These are phyloP conservation scores for Andrena minutula DNA, from an alignment of 2,888 invertebrate genomes.

Conservation along the genomic window DNA sequence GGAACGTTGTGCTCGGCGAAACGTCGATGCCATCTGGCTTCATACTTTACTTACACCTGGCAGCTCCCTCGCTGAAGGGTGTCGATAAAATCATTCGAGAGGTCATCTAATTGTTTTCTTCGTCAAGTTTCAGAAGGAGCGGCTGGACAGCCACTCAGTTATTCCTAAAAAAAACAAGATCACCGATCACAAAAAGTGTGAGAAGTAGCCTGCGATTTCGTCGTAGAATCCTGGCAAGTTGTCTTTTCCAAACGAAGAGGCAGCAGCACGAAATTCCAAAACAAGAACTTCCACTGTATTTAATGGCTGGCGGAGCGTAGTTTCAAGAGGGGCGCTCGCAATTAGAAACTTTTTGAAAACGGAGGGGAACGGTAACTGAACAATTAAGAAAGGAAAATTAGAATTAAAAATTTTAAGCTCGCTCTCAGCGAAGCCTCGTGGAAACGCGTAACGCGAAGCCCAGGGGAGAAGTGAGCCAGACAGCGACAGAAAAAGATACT, in stretches of 20 bases:
- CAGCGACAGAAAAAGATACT: slow-evolving; percentile 18
- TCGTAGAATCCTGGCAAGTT: not conserved
- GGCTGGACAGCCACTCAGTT: slow-evolving; percentile 34
- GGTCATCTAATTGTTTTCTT: slow-evolving; percentile 71
- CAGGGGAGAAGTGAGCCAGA: not conserved
- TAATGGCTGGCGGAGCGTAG: slow-evolving; percentile 6
- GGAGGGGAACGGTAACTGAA: slow-evolving; percentile 9
- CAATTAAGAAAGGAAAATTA: slow-evolving; percentile 39
- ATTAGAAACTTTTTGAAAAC: slow-evolving; percentile 52
- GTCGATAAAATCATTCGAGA: slow-evolving; percentile 68
- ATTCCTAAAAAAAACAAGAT: not conserved
- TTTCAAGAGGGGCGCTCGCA: slow-evolving; percentile 46
- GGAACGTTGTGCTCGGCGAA: slow-evolving; percentile 21
- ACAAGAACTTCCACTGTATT: slow-evolving; percentile 14
- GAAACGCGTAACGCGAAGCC: slow-evolving; percentile 6
- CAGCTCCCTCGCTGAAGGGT: slow-evolving; percentile 33
- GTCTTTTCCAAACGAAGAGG: not conserved
- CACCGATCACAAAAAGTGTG: not conserved
- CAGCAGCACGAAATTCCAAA: slow-evolving; percentile 12
- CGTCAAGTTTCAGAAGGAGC: slow-evolving; percentile 34
- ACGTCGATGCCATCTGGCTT: slow-evolving; percentile 62
- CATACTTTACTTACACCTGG: slow-evolving; percentile 35
- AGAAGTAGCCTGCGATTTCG: not conserved
- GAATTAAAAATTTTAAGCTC: slow-evolving; percentile 50
- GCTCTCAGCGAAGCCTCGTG: slow-evolving; percentile 14